Evolutionary conservation across 2,113 vertebrate genomes (phyloP).

Genomic region (Ranitomeya variabilis): DNA sequence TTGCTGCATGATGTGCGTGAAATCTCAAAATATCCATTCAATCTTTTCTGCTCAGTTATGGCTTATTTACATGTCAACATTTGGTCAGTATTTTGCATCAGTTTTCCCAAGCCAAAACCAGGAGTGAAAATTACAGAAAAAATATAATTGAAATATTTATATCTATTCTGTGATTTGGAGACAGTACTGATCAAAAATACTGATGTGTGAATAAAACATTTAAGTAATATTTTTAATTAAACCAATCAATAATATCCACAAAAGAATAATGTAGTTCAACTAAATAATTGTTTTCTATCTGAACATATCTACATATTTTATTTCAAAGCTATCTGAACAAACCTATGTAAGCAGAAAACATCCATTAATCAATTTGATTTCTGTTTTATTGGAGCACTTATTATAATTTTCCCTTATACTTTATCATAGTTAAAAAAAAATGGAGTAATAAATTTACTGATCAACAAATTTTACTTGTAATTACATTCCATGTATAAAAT

Average conservation of each 20-base stretch:
- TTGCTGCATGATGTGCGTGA: background rate
- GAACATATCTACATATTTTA: background rate
- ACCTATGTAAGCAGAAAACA: background rate
- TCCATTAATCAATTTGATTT: background rate
- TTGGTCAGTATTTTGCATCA: no score
- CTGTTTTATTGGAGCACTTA: background rate
- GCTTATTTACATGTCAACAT: no score
- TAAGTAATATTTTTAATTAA: background rate
- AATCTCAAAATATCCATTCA: background rate
- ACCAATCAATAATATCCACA: background rate
- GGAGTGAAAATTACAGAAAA: no score
- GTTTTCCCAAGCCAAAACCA: no score
- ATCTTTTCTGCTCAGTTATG: background rate
- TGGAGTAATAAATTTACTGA: no score
- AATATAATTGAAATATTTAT: no score
- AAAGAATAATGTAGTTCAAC: background rate
- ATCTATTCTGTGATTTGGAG: no score
- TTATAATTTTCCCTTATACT: background rate
- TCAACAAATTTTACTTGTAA: background rate
- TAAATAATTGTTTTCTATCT: background rate
- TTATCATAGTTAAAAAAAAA: background rate
- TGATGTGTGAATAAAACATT: no score
- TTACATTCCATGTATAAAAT: background rate
- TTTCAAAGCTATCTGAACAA: background rate
- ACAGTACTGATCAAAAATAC: no score